phyloP scores from a whole-genome alignment of 1,140 invertebrate species.

The Leptopilina boulardi region DNA sequence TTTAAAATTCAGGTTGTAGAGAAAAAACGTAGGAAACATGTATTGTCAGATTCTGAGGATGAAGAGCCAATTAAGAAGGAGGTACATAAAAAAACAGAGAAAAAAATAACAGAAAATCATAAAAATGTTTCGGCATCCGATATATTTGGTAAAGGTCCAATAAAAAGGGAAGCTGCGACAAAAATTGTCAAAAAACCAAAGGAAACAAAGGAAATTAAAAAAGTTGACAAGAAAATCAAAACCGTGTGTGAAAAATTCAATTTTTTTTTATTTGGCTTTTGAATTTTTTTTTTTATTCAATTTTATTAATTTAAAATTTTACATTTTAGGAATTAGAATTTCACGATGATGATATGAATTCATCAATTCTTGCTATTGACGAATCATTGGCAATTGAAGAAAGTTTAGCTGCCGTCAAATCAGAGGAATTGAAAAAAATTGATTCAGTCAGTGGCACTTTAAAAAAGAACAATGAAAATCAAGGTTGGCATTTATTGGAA shows the following conservation, averaged over 20 bases:
- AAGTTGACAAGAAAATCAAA: conserved; percentile 62
- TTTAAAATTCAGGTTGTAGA: not conserved
- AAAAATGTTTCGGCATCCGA: conserved; percentile 58
- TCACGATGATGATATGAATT: conserved; percentile 83
- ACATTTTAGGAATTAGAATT: conserved; percentile 74
- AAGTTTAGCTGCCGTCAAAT: conserved; percentile 47
- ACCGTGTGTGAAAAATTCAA: conserved; percentile 36
- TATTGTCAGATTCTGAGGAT: conserved; percentile 70
- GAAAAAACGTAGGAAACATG: conserved; percentile 44
- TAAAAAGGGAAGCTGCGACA: conserved; percentile 63
- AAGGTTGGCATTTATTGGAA: conserved; percentile 3
- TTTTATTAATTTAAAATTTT: conserved; percentile 55
- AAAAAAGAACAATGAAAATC: not conserved
- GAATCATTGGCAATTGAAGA: conserved; percentile 55
- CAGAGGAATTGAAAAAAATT: conserved; percentile 41
- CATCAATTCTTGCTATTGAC: conserved; percentile 81
- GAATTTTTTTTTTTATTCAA: conserved; percentile 27
- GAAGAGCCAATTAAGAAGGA: conserved; percentile 52
- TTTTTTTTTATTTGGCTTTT: conserved; percentile 12
- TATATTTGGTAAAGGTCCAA: conserved; percentile 71
- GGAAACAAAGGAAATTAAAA: conserved; percentile 40
- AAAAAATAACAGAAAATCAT: conserved; percentile 36
- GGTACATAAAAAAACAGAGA: conserved; percentile 48
- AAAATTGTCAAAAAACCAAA: conserved; percentile 55
- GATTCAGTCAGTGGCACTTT: not conserved